Percentiles rank a stretch among this genome's conserved stretches.
Evolutionary conservation across 2,113 vertebrate species (phyloP).

Genomic region (Scortum barcoo): DNA sequence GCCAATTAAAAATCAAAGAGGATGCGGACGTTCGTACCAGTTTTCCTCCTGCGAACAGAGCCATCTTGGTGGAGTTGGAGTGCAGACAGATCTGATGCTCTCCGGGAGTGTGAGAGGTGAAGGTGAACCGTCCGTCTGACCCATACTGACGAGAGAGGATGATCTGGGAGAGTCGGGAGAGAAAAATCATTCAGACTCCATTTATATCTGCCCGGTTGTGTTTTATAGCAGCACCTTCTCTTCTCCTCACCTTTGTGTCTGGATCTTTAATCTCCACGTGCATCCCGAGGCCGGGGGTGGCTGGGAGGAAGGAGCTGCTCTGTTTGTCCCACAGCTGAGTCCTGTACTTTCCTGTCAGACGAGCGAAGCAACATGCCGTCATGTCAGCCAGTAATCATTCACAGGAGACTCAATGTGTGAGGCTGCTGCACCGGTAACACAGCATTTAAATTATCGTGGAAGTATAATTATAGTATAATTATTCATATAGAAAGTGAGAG

Average conservation of each 20-base stretch:
- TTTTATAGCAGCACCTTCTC: neutral
- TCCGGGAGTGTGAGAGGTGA: slow-evolving; percentile 95
- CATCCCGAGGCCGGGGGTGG: slow-evolving; percentile 95
- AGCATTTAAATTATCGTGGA: too few relatives aligned
- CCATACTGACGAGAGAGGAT: slow-evolving; percentile 95
- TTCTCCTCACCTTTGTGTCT: slow-evolving; percentile 87
- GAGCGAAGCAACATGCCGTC: neutral
- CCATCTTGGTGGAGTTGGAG: slow-evolving; percentile 97
- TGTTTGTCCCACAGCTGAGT: slow-evolving; percentile 96
- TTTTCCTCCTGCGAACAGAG: slow-evolving; percentile 92
- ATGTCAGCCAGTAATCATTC: neutral
- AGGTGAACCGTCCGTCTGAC: slow-evolving; percentile 94
- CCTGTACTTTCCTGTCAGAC: slow-evolving; percentile 89
- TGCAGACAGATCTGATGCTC: slow-evolving; percentile 98
- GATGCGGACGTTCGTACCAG: slow-evolving; percentile 84
- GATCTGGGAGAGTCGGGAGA: slow-evolving; percentile 78
- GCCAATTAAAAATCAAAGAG: neutral
- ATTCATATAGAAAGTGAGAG: neutral
- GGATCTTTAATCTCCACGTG: slow-evolving; percentile 96
- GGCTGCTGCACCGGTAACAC: neutral
- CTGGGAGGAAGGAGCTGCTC: slow-evolving; percentile 87
- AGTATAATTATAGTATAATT: neutral
- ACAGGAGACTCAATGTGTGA: neutral
- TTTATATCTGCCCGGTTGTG: neutral
- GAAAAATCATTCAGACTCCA: neutral